Base-by-base conservation (phyloP, 2,797 vertebrate genomes). In the Meriones psammophilus region DNA sequence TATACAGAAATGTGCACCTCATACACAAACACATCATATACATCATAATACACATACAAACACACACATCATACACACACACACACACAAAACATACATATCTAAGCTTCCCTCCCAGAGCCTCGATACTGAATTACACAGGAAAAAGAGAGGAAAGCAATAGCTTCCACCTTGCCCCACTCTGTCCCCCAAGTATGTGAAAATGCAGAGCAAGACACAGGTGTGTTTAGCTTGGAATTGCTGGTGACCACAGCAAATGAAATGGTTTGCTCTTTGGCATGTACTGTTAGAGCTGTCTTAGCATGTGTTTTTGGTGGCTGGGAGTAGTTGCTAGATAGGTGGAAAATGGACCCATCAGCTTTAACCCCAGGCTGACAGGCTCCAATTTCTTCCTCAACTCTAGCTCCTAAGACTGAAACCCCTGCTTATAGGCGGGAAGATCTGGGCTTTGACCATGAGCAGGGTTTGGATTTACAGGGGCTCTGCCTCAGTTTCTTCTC, bases 301-400 rank as follows among this genome's bases (percentile, higher is more conserved):
- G 96, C 97, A 97, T 97, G 88, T 97, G 95, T 95, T 97, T 97
- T 97, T 42, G 95, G 96, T 95, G 95, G 95, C 96, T 96, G 97
- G 97, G 97, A 98, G 97, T 98, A 97, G 97, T 98, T 98, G 98
- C 95, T 96, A 97, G 98, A 98, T 97, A 97, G 97, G 94, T 86
- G 98, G 96, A 98, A 98, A 98, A 95, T 96, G 96, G 76, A 96
- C 97, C 88, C 97, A 83, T 97, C 96, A 96, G 81, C 94, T 81
- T 97, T 86, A 94, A 94, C 97, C 96, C 95, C 93, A 69, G 91
- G 95, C 97, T 97, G 98, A 97, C 90, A 96, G 93, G 89, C 97
- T 98, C 96, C 95, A 95, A 79, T 89, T 97, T 98, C 95, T 97
- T 96, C 73, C 95, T 95, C 81, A 84, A 60, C 83, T 95, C 94